Base-by-base conservation (phyloP, 2,888 invertebrate species). In the Eupithecia abbreviata region DNA sequence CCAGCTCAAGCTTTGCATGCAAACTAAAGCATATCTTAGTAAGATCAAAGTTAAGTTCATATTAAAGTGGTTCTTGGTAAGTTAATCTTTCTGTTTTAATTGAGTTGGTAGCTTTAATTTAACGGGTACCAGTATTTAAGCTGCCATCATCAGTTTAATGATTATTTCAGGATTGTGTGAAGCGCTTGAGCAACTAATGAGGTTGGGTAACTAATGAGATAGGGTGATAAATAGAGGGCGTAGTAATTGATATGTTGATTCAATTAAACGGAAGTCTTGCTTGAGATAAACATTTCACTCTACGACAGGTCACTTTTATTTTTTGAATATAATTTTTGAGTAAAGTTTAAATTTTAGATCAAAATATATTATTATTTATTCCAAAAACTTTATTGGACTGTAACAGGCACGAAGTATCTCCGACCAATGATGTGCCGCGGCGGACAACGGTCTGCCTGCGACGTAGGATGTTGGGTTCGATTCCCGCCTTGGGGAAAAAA, bases 81-180 rank as follows among this genome's bases (percentile, higher is more conserved):
- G 30, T 45, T 69, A 69, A 69, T 69, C 69, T 49, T 81, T 81
- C 82, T 80, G 82, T 86, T 87, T 88, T 92, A 90, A 91, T 90
- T 89, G 89, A 90, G 87, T 90, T 88, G 89, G 90, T 86, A 81
- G 85, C 84, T 89, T 86, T 89, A 89, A 89, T 89, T 88, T 62
- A 62, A 88, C 85, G 85, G 82, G 84, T 89, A 89, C 91, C 89
- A 87, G 85, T 90, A 86, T 89, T 90, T 89, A 89, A 88, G 85
- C 83, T 85, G 79, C 82, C 85, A 86, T 92, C 89, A 91, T 92
- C 91, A 91, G 88, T 84, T 84, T 88, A 88, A 88, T 89, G 87
- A 89, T 88, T 83, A 87, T 87, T 86, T 85, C 85, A 84, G 83
- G 85, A 85, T 80, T 82, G 84, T 68, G 82, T 80, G 82, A 77